Evolutionary conservation across 2,113 vertebrate species (phyloP).

Genomic region (Zapus hudsonius): DNA sequence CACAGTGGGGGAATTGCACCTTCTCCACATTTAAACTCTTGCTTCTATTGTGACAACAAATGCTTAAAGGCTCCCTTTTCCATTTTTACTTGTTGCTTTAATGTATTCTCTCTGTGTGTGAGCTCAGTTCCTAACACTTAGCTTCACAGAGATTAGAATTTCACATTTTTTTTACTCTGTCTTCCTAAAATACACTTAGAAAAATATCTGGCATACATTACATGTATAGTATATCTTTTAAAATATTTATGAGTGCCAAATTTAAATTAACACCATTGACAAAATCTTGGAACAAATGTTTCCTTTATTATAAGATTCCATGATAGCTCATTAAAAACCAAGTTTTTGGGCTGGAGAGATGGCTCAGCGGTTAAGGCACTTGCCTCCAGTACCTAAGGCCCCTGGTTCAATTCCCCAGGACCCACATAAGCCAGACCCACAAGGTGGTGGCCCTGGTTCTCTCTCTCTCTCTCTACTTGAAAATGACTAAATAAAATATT

Average conservation of each 20-base stretch:
- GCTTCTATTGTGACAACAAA: not conserved
- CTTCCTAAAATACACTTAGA: not conserved
- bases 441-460: too few species aligned
- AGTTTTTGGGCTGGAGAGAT: too few species aligned
- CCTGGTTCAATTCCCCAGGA: too few species aligned
- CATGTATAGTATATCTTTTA: not conserved
- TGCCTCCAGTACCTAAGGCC: too few species aligned
- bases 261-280: not conserved
- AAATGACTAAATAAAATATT: too few species aligned
- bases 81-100: not conserved
- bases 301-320: constrained; percentile 20
- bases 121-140: not conserved
- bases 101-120: not conserved
- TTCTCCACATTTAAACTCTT: not conserved
- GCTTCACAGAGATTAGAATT: not conserved
- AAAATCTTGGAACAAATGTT: not conserved
- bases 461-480: too few species aligned
- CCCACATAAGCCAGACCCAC: too few species aligned
- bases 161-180: not conserved
- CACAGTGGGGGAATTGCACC: not conserved
- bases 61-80: not conserved
- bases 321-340: not conserved
- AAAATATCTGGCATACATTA: not conserved
- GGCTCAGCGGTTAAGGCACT: too few species aligned
- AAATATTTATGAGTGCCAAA: not conserved